Evolutionary conservation across 2,888 invertebrate genomes (phyloP).

Genomic region (Quadroppia sp.): DNA sequence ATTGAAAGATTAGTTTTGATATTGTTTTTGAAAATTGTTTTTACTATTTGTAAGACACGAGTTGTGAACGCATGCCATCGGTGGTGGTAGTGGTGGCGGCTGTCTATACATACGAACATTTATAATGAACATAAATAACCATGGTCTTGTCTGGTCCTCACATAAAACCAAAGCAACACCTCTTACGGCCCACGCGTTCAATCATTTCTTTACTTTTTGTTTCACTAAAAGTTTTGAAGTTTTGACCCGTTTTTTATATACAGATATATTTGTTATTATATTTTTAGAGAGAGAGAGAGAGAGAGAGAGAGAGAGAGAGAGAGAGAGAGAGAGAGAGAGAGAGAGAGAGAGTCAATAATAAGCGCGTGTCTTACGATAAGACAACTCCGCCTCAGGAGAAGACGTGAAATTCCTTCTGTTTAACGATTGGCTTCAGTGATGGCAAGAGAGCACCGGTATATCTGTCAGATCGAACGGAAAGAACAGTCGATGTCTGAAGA

Average conservation of each 20-base stretch:
- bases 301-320: not conserved
- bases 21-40: constrained; percentile 16
- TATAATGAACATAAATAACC: too few species aligned
- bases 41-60: not conserved
- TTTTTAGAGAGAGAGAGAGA: not conserved
- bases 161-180: constrained; percentile 29
- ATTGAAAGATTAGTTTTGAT: not conserved
- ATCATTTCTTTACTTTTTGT: not conserved
- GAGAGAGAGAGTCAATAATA: not conserved
- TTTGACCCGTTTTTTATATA: constrained; percentile 28
- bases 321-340: constrained; percentile 10
- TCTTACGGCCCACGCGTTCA: not conserved
- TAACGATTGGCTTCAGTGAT: constrained; percentile 22
- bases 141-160: too few species aligned
- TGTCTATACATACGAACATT: too few species aligned
- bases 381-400: constrained; percentile 22
- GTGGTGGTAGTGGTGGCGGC: too few species aligned
- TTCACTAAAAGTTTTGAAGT: constrained; percentile 16
- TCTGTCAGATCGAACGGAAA: not conserved
- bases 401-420: constrained; percentile 1
- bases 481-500: not conserved
- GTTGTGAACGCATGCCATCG: not conserved
- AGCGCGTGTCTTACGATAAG: constrained; percentile 20
- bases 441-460: not conserved
- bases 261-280: too few species aligned